Percentiles rank a stretch among this genome's conserved stretches.
Conservation (phyloP, 2,113 vertebrate species). For the Aegotheles bennettii region DNA sequence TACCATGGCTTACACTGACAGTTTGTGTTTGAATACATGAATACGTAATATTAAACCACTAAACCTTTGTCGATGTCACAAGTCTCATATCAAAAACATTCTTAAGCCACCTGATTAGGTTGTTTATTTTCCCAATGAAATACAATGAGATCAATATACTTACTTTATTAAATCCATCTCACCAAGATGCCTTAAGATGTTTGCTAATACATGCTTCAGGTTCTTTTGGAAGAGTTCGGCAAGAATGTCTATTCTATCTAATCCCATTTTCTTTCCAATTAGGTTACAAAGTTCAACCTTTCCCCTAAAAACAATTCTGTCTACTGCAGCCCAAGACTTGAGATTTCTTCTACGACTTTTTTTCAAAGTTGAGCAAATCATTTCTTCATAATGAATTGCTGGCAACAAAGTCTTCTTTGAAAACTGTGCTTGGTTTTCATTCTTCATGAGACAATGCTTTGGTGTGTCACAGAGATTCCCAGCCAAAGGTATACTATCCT, state of each 20-base stretch:
- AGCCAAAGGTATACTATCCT: constrained; percentile 58
- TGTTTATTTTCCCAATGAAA: neutral
- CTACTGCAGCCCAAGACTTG: constrained; percentile 76
- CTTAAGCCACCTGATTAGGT: neutral
- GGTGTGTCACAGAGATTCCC: constrained; percentile 59
- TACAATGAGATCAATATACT: constrained; percentile 19
- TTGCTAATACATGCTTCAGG: constrained; percentile 78
- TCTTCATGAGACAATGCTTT: constrained; percentile 20
- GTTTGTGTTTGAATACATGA: neutral
- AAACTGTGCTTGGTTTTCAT: constrained; percentile 18
- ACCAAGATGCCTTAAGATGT: constrained; percentile 78
- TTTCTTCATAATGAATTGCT: constrained; percentile 79
- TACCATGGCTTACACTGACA: neutral
- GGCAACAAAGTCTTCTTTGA: constrained; percentile 76
- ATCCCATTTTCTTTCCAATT: constrained; percentile 89
- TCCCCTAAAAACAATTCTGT: constrained; percentile 71
- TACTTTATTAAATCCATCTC: constrained; percentile 89
- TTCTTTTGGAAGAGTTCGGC: constrained; percentile 79
- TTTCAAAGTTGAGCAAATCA: constrained; percentile 82
- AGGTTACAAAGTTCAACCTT: constrained; percentile 77
- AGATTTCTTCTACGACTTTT: constrained; percentile 77
- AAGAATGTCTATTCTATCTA: constrained; percentile 82
- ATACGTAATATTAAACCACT: neutral
- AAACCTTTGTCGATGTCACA: neutral
- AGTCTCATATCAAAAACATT: neutral